These are phyloP conservation scores for Limenitis arthemis DNA, from an alignment of 2,888 invertebrate genomes.

Conservation along the genomic window DNA sequence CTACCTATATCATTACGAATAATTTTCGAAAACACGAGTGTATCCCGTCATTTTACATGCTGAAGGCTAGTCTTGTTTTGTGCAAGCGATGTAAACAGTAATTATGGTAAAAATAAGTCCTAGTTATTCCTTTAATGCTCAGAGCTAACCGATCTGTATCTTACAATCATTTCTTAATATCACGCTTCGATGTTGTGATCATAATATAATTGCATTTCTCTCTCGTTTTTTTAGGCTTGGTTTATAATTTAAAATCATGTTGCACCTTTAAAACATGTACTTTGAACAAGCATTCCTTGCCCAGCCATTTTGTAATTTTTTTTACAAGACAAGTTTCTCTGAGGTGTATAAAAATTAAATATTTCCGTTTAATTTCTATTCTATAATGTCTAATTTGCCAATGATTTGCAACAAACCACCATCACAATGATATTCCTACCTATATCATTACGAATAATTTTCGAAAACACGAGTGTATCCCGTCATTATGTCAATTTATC, in stretches of 20 bases:
- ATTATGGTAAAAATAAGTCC: constrained; percentile 1
- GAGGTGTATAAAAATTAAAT: too few relatives aligned
- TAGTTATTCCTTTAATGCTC: constrained; percentile 3
- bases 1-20: constrained; percentile 1
- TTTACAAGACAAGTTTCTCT: too few relatives aligned
- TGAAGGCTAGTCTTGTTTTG: neutral
- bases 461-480: constrained; percentile 1
- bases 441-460: constrained; percentile 5
- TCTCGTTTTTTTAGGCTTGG: too few relatives aligned
- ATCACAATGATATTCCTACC: neutral
- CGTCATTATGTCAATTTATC: constrained; percentile 25
- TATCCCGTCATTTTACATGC: neutral
- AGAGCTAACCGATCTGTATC: neutral
- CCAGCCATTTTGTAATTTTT: too few relatives aligned
- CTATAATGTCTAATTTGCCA: too few relatives aligned
- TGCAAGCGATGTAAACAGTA: neutral
- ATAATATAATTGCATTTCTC: neutral
- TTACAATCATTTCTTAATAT: neutral
- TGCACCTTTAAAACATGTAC: too few relatives aligned
- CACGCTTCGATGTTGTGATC: neutral
- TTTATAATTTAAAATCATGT: too few relatives aligned
- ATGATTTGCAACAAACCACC: too few relatives aligned
- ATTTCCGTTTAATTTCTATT: too few relatives aligned
- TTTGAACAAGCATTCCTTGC: too few relatives aligned
- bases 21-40: constrained; percentile 4